These are phyloP conservation scores for Pomacea maculata DNA, from an alignment of 1,140 invertebrate genomes.

Conservation along the genomic window DNA sequence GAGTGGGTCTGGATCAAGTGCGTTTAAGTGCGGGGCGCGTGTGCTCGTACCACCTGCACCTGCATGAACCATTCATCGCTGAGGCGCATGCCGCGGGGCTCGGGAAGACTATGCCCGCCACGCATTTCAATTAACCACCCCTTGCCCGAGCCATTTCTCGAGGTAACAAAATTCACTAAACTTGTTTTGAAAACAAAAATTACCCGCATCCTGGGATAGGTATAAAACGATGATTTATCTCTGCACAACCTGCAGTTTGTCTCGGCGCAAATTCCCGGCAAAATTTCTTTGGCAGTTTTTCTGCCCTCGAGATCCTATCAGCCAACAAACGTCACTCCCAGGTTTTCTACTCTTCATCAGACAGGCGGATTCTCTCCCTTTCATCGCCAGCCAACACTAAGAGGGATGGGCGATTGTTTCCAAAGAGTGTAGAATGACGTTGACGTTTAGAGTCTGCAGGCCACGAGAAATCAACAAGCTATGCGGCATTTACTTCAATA, in stretches of 20 bases:
- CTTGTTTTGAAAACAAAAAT: constrained; percentile 22
- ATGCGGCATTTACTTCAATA: no score
- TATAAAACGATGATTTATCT: constrained; percentile 17
- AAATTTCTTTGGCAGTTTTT: constrained; percentile 19
- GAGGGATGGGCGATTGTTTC: constrained; percentile 18
- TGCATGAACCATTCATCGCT: no score
- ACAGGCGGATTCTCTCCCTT: constrained; percentile 4
- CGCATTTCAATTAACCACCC: constrained; percentile 13
- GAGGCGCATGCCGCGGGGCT: no score
- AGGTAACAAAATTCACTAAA: constrained; percentile 18
- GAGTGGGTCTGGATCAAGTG: no score
- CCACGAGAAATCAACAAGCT: constrained; percentile 8
- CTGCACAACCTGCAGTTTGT: constrained; percentile 11
- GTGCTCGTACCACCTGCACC: no score
- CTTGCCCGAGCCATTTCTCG: background rate
- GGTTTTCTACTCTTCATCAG: constrained; percentile 1
- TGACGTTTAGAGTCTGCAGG: background rate
- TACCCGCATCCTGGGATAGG: constrained; percentile 6
- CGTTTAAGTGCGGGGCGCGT: no score
- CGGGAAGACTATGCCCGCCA: constrained; percentile 1
- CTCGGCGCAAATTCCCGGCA: constrained; percentile 5
- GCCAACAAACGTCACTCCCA: constrained; percentile 10
- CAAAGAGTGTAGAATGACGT: background rate
- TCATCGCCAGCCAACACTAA: constrained; percentile 10
- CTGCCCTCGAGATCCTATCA: constrained; percentile 15